Evolutionary conservation across 2,888 invertebrate genomes (phyloP), one percentile per base, ranked within the genome.

Genomic region (Eugnorisma glareosa): DNA sequence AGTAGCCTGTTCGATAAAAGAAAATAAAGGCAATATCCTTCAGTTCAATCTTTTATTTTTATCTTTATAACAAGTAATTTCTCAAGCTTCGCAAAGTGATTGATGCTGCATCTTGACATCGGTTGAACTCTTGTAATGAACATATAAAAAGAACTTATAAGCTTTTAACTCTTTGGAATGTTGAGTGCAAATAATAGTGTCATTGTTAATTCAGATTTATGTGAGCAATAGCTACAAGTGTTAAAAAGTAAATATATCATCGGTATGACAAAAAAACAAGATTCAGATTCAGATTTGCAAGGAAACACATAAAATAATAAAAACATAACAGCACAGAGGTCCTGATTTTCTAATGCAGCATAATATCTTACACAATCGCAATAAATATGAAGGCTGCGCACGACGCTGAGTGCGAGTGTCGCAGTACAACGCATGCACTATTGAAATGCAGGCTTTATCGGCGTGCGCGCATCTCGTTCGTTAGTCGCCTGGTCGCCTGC

Each of bases 391-490:
- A 75, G 40, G 40, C 72, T 68, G 77, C 67, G 75, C 81, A 73
- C 75, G 63, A 67, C 76, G 78, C 68, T 70, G 80, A 84, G 81
- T 86, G 86, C 80, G 81, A 88, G 82, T 87, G 87, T 88, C 86
- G 77, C 80, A 75, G 76, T 43, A 70, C 85, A 79, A 86, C 87
- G 87, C 88, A 85, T 88, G 79, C 86, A 69, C 88, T 88, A 86
- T 88, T 88, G 87, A 95, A 95, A 95, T 94, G 93, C 94, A 89
- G 91, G 88, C 90, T 92, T 94, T 96, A 96, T 96, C 96, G 90
- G 89, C 86, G 90, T 90, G 89, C 86, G 93, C 91, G 92, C 93
- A 96, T 96, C 96, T 94, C 90, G 94, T 95, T 96, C 95, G 95
- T 96, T 96, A 96, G 95, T 86, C 90, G 92, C 92, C 89, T 92